These are phyloP conservation scores for Gortyna flavago DNA, from an alignment of 2,888 invertebrate genomes.

Conservation along the genomic window DNA sequence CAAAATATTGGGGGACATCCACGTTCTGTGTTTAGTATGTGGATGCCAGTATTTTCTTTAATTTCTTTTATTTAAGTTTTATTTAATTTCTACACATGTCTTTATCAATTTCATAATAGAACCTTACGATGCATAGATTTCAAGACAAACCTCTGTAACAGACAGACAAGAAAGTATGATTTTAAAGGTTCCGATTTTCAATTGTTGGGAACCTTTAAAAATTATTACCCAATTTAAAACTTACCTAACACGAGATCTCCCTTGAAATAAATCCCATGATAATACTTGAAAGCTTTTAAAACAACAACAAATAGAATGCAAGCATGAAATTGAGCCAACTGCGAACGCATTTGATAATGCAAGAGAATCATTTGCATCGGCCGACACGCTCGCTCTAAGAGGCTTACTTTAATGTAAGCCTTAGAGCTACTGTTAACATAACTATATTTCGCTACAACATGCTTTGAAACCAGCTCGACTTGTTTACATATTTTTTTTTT, in stretches of 20 bases:
- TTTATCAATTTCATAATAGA: background rate
- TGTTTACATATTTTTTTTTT: conserved; percentile 66
- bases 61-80: too few relatives aligned
- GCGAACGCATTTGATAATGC: conserved; percentile 64
- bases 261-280: background rate
- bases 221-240: background rate
- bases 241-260: too few relatives aligned
- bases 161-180: background rate
- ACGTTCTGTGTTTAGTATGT: background rate
- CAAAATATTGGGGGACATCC: background rate
- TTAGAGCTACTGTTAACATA: conserved; percentile 74
- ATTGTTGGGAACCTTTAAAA: too few relatives aligned
- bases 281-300: conserved; percentile 16
- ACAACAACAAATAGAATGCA: conserved; percentile 39
- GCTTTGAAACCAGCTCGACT: conserved; percentile 49
- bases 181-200: background rate
- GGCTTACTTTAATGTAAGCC: conserved; percentile 77
- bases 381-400: conserved; percentile 66
- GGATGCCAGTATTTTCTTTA: background rate
- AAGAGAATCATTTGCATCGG: conserved; percentile 71
- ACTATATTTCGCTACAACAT: conserved; percentile 67
- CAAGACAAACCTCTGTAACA: background rate
- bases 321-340: conserved; percentile 53
- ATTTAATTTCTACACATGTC: background rate
- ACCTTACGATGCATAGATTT: background rate